Evolutionary conservation across 1,140 invertebrate species (phyloP).

Genomic region (Atopsyche davidsoni): DNA sequence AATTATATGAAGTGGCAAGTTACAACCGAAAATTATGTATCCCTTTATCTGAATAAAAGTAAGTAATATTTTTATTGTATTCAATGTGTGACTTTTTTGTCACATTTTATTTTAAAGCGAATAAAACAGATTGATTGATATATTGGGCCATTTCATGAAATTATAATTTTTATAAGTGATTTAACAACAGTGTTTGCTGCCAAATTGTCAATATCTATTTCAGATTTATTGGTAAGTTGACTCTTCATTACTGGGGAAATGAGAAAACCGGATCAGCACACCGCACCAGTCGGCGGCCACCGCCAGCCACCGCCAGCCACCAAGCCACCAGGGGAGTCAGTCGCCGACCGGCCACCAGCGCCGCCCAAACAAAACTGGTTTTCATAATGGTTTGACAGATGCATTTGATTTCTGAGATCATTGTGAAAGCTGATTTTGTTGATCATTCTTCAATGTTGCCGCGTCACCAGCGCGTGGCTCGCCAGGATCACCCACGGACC

Average conservation of each 20-base stretch:
- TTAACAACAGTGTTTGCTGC: no score
- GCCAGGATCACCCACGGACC: neutral
- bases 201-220: neutral
- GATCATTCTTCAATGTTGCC: conserved; percentile 37
- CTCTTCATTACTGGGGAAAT: neutral
- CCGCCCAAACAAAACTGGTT: conserved; percentile 72
- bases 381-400: conserved; percentile 89
- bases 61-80: no score
- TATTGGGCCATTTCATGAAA: no score
- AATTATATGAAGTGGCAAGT: no score
- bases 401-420: conserved; percentile 80
- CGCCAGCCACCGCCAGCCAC: neutral
- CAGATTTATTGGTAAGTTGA: neutral
- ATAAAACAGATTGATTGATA: no score
- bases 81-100: no score
- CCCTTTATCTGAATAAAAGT: no score
- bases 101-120: no score
- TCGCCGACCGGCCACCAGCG: conserved; percentile 5
- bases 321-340: conserved; percentile 26
- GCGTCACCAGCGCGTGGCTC: neutral
- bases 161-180: no score
- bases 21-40: no score
- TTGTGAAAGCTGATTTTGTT: conserved; percentile 92
- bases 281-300: neutral
- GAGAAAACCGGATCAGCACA: neutral